Evolutionary conservation across 2,113 vertebrate species (phyloP).

Genomic region (Capricornis sumatraensis): DNA sequence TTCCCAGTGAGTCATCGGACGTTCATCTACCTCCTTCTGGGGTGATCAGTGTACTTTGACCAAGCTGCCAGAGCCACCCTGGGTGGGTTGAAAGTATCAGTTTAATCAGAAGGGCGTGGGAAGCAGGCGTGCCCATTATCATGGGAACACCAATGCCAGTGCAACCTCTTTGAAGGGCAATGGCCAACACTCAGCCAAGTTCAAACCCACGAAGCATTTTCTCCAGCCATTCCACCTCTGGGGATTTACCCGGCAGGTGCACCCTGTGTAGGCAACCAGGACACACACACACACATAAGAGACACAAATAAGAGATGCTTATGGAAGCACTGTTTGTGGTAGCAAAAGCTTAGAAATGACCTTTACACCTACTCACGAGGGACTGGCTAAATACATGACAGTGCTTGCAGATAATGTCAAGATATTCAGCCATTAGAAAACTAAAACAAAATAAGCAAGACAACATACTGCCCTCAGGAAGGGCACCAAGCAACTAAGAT

Average conservation of each 20-base stretch:
- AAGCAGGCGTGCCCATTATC: background rate
- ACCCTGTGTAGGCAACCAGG: background rate
- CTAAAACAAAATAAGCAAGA: background rate
- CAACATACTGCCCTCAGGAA: background rate
- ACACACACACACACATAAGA: background rate
- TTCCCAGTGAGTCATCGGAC: background rate
- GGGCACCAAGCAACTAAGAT: background rate
- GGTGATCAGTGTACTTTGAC: background rate
- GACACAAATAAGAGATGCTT: background rate
- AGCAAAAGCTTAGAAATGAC: background rate
- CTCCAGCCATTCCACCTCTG: background rate
- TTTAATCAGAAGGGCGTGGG: background rate
- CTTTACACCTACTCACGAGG: background rate
- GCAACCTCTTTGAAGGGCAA: background rate
- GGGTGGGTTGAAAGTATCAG: background rate
- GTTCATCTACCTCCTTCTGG: background rate
- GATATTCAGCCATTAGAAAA: background rate
- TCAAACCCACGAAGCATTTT: background rate
- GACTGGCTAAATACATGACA: background rate
- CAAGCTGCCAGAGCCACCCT: background rate
- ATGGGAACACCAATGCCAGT: accelerated
- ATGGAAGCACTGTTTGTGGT: background rate
- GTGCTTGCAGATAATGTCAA: background rate
- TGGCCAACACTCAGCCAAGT: background rate
- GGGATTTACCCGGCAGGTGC: background rate